Conservation (phyloP, 2,113 vertebrate genomes). For the Dromas ardeola region DNA sequence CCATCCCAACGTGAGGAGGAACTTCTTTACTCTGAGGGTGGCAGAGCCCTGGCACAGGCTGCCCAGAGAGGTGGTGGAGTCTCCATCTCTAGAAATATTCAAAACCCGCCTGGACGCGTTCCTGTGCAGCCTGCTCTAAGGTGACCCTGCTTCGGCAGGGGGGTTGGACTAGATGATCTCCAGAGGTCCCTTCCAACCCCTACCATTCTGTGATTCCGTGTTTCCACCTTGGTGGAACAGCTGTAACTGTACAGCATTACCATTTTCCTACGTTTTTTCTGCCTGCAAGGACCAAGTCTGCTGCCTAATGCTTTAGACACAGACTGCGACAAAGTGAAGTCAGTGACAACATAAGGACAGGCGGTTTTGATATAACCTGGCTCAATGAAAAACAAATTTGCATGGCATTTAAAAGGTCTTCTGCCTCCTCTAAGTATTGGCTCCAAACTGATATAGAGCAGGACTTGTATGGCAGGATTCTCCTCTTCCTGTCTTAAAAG, state of each 20-base stretch:
- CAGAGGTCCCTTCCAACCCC: too few relatives aligned
- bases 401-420: background rate
- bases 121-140: too few relatives aligned
- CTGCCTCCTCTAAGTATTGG: conserved; percentile 17
- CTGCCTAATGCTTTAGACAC: background rate
- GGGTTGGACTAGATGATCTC: too few relatives aligned
- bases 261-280: background rate
- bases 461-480: conserved; percentile 41
- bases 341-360: background rate
- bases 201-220: too few relatives aligned
- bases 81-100: too few relatives aligned
- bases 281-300: background rate
- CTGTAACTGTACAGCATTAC: background rate
- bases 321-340: background rate
- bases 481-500: conserved; percentile 69
- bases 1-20: too few relatives aligned
- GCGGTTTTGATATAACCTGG: background rate
- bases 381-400: conserved; percentile 2
- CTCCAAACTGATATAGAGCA: conserved; percentile 51
- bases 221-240: background rate
- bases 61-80: too few relatives aligned
- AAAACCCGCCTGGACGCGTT: too few relatives aligned
- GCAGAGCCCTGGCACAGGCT: too few relatives aligned
- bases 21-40: too few relatives aligned
- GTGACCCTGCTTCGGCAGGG: too few relatives aligned